A percentile compares a stretch with the other conserved stretches of the same genome.
These are phyloP conservation scores for Drosophila austrosaltans DNA, from an alignment of 2,888 invertebrate genomes.

Conservation along the genomic window DNA sequence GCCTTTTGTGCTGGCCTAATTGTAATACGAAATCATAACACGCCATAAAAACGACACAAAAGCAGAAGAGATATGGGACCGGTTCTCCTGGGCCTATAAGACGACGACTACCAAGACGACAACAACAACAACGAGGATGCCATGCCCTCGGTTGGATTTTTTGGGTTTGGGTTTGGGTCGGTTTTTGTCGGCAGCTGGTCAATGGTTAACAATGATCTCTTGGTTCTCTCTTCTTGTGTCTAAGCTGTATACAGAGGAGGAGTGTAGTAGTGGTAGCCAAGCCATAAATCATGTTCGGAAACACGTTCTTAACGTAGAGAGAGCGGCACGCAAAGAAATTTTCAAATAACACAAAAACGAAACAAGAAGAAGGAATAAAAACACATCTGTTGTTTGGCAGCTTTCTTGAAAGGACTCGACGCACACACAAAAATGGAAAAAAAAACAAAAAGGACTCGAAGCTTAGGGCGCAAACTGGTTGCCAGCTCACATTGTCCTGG, in stretches of 20 bases:
- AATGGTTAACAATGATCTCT: conserved; percentile 67
- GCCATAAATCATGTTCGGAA: conserved; percentile 76
- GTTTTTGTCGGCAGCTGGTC: conserved; percentile 61
- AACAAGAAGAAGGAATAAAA: conserved; percentile 23
- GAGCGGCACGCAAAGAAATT: conserved; percentile 19
- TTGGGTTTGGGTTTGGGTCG: conserved; percentile 17
- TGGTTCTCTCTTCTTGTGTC: conserved; percentile 42
- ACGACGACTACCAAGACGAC: background rate
- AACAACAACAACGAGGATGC: background rate
- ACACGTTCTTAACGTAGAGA: conserved; percentile 60
- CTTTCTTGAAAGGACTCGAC: conserved; percentile 54
- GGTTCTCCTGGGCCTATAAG: conserved; percentile 52
- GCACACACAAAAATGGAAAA: background rate
- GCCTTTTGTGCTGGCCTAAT: conserved; percentile 74
- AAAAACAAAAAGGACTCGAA: conserved; percentile 53
- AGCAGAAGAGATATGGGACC: conserved; percentile 23
- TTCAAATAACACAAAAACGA: conserved; percentile 8
- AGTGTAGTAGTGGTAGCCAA: conserved; percentile 45
- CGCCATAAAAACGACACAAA: conserved; percentile 73
- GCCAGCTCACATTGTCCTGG: conserved; percentile 46
- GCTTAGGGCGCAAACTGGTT: conserved; percentile 76
- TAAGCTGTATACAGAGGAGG: conserved; percentile 41
- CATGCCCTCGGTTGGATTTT: conserved; percentile 10
- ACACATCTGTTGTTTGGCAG: conserved; percentile 67
- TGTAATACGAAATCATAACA: conserved; percentile 76